Evolutionary conservation across 1,140 invertebrate genomes (phyloP), one percentile per base, ranked within the genome.

Genomic region (Tetramorium parvispinum): DNA sequence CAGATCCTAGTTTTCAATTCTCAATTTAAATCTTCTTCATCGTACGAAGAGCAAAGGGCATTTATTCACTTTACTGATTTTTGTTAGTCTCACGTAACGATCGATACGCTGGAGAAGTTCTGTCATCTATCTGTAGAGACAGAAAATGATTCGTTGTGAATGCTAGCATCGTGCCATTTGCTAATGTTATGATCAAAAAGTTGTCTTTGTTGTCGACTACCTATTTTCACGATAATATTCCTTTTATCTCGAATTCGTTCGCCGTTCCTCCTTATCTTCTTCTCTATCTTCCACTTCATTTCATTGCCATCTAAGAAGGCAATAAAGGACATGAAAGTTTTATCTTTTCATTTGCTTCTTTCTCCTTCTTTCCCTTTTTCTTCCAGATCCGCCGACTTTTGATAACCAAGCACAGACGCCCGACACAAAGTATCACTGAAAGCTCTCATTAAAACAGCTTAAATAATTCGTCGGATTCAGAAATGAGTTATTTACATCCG

Each of bases 291-390:
- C 24, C 27, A 37, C 68, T 83, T 83, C 51, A 83, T 59, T 83
- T 83, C 78, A 70, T 81, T 81, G 49, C 65, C 79, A 61, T 75
- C 68, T 83, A 83, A 40, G 6, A 75, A 8, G 18, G 68, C 68
- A 75, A 83, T 83, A 83, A 83, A 85, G 21, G 51, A 81, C 61
- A 81, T 66, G 83, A 81, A 68, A 85, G 85, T 85, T 85, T 85
- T 81, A 85, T 81, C 65, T 82, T 61, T 68, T 83, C 55, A 82
- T 83, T 68, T 68, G 18, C 76, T 53, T 43, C 53, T 76, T 32
- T 59, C 18, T 27, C 16, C 32, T 53, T 24, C 32, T 43, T 11
- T 37, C 16, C 7, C 37, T 78, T 53, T 78, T 61, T 51, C 32
- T 82, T 37, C 18, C 8, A 59, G 53, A 73, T 51, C 8, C 18